phyloP scores from a whole-genome alignment of 53 echinoderm and acorn worm species.

The Zoroaster sp. region DNA sequence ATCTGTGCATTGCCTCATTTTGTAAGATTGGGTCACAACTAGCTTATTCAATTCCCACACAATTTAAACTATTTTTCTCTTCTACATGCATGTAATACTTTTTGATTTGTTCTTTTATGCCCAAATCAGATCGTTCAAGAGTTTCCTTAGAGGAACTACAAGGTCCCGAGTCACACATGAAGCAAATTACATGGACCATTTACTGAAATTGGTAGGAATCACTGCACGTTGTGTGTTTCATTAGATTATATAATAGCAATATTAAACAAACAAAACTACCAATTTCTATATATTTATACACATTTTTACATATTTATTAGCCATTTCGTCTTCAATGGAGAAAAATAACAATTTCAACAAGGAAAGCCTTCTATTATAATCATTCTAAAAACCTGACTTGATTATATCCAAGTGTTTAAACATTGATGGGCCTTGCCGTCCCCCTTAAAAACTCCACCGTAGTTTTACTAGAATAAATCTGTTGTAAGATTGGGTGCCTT shows the following conservation, averaged over 20 bases:
- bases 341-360: too few species aligned
- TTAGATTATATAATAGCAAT: background rate
- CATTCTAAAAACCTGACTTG: too few species aligned
- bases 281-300: background rate
- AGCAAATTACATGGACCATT: constrained; percentile 95
- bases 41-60: too few species aligned
- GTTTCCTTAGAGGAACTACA: constrained; percentile 78
- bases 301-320: background rate
- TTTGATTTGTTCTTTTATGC: background rate
- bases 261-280: background rate
- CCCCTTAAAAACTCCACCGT: too few species aligned
- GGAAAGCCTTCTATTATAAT: too few species aligned
- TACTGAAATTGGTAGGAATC: constrained; percentile 53
- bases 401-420: too few species aligned
- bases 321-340: too few species aligned
- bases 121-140: constrained; percentile 80
- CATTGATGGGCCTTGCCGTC: too few species aligned
- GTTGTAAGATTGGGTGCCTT: too few species aligned
- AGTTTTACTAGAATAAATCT: too few species aligned
- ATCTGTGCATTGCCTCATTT: too few species aligned
- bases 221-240: background rate
- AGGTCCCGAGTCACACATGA: constrained; percentile 75
- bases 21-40: too few species aligned
- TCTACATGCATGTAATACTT: background rate
- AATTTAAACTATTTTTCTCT: background rate